Percentiles rank a stretch among this genome's conserved stretches.
These are phyloP conservation scores for Stegastes partitus DNA, from an alignment of 2,113 vertebrate genomes.

Conservation along the genomic window DNA sequence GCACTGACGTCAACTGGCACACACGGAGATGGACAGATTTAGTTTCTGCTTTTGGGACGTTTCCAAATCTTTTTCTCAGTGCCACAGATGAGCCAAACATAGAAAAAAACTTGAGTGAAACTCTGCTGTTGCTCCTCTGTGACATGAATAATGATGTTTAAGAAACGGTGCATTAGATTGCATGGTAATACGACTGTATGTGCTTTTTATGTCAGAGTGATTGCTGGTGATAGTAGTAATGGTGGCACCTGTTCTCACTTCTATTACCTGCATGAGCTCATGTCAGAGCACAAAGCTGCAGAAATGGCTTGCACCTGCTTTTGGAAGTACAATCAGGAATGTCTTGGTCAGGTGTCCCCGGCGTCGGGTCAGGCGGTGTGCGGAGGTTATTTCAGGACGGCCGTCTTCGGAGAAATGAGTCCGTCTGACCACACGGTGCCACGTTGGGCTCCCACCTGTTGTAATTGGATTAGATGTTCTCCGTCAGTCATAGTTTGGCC, in stretches of 20 bases:
- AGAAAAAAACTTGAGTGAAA: constrained; percentile 5
- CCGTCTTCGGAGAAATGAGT: constrained; percentile 26
- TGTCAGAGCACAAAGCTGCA: constrained; percentile 13
- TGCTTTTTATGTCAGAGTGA: background rate
- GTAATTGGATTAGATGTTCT: constrained; percentile 70
- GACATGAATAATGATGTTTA: constrained; percentile 1
- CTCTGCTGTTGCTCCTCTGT: constrained; percentile 3
- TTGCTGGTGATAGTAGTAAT: background rate
- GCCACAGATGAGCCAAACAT: constrained; percentile 40
- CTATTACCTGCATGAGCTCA: constrained; percentile 16
- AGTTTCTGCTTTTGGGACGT: constrained; percentile 51
- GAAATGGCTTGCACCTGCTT: constrained; percentile 66
- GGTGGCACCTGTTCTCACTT: constrained; percentile 52
- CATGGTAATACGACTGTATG: background rate
- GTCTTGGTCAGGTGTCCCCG: constrained; percentile 53
- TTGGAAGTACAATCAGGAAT: constrained; percentile 42
- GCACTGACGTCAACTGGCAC: constrained; percentile 72
- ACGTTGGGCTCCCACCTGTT: constrained; percentile 54
- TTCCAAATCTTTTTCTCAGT: constrained; percentile 48
- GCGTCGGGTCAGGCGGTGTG: constrained; percentile 29
- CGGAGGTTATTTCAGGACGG: constrained; percentile 58
- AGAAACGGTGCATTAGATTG: background rate
- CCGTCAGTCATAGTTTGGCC: constrained; percentile 54
- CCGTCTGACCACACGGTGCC: constrained; percentile 49
- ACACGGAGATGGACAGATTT: constrained; percentile 57